Conservation (phyloP, 2,888 invertebrate genomes). For the Euplexia lucipara region DNA sequence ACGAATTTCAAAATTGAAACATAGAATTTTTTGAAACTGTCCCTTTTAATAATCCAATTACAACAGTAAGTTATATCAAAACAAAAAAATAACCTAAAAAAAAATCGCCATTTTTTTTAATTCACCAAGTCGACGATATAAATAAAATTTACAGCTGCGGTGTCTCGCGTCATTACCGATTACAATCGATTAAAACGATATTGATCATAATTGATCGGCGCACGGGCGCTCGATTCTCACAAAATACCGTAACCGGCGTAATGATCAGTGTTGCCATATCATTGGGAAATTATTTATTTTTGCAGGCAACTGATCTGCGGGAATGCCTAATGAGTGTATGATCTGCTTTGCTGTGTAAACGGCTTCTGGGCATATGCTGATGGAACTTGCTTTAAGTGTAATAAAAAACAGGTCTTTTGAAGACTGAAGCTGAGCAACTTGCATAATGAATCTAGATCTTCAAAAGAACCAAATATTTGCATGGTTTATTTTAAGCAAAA, state of each 20-base stretch:
- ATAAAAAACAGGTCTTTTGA: no score
- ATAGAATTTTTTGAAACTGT: no score
- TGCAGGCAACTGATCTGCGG: slow-evolving; percentile 41
- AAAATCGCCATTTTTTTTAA: slow-evolving; percentile 20
- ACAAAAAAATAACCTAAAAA: slow-evolving; percentile 19
- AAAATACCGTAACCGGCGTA: slow-evolving; percentile 63
- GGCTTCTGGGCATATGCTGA: background rate
- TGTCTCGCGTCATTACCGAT: slow-evolving; percentile 84
- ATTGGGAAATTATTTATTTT: slow-evolving; percentile 55
- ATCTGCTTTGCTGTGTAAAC: slow-evolving; percentile 32
- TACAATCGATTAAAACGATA: slow-evolving; percentile 85
- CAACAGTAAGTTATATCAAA: slow-evolving; percentile 12
- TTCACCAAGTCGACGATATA: slow-evolving; percentile 49
- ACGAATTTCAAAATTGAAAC: no score
- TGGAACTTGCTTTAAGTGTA: background rate
- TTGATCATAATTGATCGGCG: slow-evolving; percentile 83
- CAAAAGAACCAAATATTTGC: no score
- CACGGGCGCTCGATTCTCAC: slow-evolving; percentile 76
- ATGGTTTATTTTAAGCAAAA: no score
- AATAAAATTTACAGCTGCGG: slow-evolving; percentile 80
- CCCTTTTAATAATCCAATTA: slow-evolving; percentile 18
- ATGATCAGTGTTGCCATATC: slow-evolving; percentile 58
- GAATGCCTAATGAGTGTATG: slow-evolving; percentile 48
- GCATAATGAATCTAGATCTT: no score
- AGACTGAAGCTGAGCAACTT: no score